Percentiles rank a stretch among this genome's conserved stretches.
Conservation (phyloP, 23 tunicate genomes). For the Halocynthia aurantium region DNA sequence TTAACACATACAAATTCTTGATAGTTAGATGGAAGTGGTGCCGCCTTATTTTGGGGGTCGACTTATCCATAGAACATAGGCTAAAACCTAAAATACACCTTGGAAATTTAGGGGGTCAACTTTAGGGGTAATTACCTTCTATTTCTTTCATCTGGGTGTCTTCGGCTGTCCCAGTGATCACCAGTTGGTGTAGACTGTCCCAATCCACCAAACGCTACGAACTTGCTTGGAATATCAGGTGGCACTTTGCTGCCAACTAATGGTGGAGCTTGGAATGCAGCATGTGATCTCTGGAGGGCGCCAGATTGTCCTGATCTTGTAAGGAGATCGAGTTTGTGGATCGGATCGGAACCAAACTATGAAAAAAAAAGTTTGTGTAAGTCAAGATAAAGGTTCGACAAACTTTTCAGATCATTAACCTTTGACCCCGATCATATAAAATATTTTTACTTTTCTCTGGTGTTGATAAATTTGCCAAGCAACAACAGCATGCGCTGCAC, state of each 20-base stretch:
- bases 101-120: too few species aligned
- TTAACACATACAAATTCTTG: too few species aligned
- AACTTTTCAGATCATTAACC: too few species aligned
- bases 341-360: background rate
- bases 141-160: too few species aligned
- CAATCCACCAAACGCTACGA: conserved; percentile 15
- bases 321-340: conserved; percentile 3
- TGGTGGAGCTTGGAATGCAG: conserved; percentile 19
- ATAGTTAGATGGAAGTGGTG: too few species aligned
- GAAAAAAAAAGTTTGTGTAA: too few species aligned
- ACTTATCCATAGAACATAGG: too few species aligned
- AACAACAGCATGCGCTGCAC: conserved; percentile 71
- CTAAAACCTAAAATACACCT: too few species aligned
- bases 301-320: background rate
- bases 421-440: background rate
- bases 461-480: conserved; percentile 65
- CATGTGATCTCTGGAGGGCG: background rate
- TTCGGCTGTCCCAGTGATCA: background rate
- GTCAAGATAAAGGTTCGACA: too few species aligned
- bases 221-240: background rate
- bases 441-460: conserved; percentile 31
- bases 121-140: too few species aligned
- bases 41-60: too few species aligned
- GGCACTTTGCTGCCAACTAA: conserved; percentile 1
- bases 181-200: conserved; percentile 1